Evolutionary conservation across 2,113 vertebrate species (phyloP).

Genomic region (Junco hyemalis): DNA sequence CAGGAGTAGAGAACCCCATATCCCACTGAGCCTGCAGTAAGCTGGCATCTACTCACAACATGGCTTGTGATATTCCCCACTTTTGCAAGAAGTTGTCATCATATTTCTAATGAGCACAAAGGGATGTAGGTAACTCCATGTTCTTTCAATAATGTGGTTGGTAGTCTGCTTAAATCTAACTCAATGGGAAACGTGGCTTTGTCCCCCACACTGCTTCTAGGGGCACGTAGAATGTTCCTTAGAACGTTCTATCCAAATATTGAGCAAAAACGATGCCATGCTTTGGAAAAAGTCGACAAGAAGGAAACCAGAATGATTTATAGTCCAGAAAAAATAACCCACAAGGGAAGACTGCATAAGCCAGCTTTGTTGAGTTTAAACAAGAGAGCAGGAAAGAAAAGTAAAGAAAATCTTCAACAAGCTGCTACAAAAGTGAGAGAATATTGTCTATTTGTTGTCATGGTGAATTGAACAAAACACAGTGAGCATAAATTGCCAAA

Average conservation of each 20-base stretch:
- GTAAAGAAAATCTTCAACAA: neutral
- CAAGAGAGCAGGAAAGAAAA: neutral
- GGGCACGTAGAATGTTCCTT: neutral
- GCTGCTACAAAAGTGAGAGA: neutral
- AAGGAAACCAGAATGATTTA: neutral
- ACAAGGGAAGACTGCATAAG: neutral
- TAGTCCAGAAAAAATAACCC: neutral
- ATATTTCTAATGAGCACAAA: neutral
- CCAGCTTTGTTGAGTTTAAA: neutral
- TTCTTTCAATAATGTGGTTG: neutral
- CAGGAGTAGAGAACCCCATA: neutral
- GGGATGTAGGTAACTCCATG: neutral
- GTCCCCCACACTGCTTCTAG: neutral
- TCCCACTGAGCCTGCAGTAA: neutral
- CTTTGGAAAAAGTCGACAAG: neutral
- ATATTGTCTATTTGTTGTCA: neutral
- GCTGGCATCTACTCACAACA: neutral
- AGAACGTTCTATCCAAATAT: neutral
- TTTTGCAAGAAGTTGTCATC: neutral
- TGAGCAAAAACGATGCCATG: neutral
- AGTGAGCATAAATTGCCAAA: neutral
- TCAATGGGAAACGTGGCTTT: neutral
- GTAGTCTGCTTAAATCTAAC: neutral
- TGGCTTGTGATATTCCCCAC: neutral
- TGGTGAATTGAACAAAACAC: neutral